Evolutionary conservation across 2,888 invertebrate genomes (phyloP).

Genomic region (Ochropacha duplaris): DNA sequence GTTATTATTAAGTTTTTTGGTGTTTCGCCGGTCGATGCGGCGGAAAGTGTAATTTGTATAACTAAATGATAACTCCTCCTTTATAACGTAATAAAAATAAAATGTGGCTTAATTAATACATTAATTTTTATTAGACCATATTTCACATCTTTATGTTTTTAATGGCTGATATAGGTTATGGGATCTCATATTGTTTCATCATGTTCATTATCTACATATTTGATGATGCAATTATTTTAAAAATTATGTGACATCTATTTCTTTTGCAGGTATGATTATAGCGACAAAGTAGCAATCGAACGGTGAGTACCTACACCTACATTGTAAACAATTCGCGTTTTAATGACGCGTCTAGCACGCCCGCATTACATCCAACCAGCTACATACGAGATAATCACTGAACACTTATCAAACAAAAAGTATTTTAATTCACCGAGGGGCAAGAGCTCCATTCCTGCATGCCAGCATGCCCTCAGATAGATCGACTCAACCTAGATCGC

Average conservation of each 20-base stretch:
- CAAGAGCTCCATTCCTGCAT: slow-evolving; percentile 64
- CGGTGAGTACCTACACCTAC: slow-evolving; percentile 35
- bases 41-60: slow-evolving; percentile 27
- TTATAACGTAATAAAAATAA: background rate
- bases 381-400: slow-evolving; percentile 58
- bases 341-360: slow-evolving; percentile 45
- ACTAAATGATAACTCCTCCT: slow-evolving; percentile 3
- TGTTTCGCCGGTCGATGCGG: slow-evolving; percentile 20
- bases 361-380: slow-evolving; percentile 51
- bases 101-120: background rate
- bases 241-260: background rate
- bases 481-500: slow-evolving; percentile 69
- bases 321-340: slow-evolving; percentile 39
- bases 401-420: slow-evolving; percentile 71
- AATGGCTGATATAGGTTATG: background rate
- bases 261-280: background rate
- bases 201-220: too few species aligned
- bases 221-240: background rate
- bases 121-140: background rate
- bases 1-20: slow-evolving; percentile 61
- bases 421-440: slow-evolving; percentile 72
- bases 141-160: background rate
- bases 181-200: background rate
- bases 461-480: slow-evolving; percentile 62
- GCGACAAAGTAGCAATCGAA: slow-evolving; percentile 19